Evolutionary conservation across 2,888 invertebrate genomes (phyloP), one percentile per base, ranked within the genome.

Genomic region (Scaeva pyrastri): DNA sequence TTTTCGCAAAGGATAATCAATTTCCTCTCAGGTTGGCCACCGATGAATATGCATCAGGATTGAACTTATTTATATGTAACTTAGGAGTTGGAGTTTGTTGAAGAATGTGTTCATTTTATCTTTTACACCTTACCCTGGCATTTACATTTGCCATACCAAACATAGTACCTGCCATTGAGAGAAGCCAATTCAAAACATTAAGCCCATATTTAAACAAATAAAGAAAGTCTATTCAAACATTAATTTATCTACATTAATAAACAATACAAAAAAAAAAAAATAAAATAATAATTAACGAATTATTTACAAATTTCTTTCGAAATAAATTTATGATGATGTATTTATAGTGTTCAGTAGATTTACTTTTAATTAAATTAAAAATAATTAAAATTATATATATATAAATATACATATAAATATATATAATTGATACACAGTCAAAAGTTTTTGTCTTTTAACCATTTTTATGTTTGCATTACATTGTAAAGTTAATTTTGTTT

Each of bases 381-480:
- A 41, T 43, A 4, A 41, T 7, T n/a, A n/a, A n/a, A n/a, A 19
- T 48, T 45, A n/a, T n/a, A 7, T 48, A 19, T 19, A 48, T 23
- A n/a, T 10, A 0, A 14, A 52, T n/a, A 12, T 55, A 14, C 14
- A 26, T n/a, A 55, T 8, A n/a, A 2, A 26, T 55, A 26, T 23
- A 26, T 39, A n/a, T 62, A 23, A 62, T 43, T 43, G 62, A 43
- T 62, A 62, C 16, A 62, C 62, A 62, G 43, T 62, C 26, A 26
- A 62, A 62, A 23, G 23, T 21, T 23, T 1, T 43, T 43, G 23
- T 43, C 36, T n/a, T 55, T 66, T 31, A 70, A 74, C 23, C 64
- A 56, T 36, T n/a, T 39, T 21, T 21, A 21, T 60, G 48, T 73
- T 56, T 8, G 72, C 48, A 73, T 79, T 79, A 66, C 68, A 70